Conservation (phyloP, 1,140 invertebrate genomes). For the Drosophila ercepeae region DNA sequence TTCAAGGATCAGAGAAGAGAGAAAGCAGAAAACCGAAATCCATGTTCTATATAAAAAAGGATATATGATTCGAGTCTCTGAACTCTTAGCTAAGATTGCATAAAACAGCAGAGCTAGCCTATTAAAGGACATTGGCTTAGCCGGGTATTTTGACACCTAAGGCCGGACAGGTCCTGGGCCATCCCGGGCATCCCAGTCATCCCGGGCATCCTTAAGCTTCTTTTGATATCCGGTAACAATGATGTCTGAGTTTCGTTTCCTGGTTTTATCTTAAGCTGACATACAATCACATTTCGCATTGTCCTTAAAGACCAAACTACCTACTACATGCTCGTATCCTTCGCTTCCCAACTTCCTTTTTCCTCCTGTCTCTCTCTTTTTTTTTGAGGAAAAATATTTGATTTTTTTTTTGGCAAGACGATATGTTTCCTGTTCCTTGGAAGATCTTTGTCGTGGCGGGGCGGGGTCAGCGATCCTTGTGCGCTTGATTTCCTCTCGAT, state of each 20-base stretch:
- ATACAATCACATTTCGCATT: constrained; percentile 79
- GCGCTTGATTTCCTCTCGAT: constrained; percentile 3
- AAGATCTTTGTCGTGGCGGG: neutral
- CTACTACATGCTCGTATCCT: constrained; percentile 9
- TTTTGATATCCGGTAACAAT: constrained; percentile 72
- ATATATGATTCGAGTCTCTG: constrained; percentile 22
- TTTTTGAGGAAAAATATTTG: constrained; percentile 66
- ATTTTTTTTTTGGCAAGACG: constrained; percentile 35
- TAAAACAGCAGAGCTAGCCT: constrained; percentile 55
- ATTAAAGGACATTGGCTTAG: constrained; percentile 82
- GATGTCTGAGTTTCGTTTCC: constrained; percentile 48
- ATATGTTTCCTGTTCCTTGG: constrained; percentile 49
- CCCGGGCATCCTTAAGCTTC: constrained; percentile 52
- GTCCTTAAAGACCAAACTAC: constrained; percentile 50
- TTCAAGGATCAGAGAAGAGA: neutral
- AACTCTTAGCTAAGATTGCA: constrained; percentile 71
- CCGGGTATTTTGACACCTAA: constrained; percentile 80
- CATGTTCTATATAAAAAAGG: neutral
- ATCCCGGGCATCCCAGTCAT: neutral
- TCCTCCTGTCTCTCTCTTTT: constrained; percentile 11
- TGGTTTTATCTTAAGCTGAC: constrained; percentile 80
- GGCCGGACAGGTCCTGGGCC: constrained; percentile 14
- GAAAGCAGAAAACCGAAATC: too few species aligned
- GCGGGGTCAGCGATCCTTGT: constrained; percentile 28
- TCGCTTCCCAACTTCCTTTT: neutral